A percentile compares a stretch with the other conserved stretches of the same genome.
Conservation (phyloP, 2,888 invertebrate species). For the Melitaea athalia region DNA sequence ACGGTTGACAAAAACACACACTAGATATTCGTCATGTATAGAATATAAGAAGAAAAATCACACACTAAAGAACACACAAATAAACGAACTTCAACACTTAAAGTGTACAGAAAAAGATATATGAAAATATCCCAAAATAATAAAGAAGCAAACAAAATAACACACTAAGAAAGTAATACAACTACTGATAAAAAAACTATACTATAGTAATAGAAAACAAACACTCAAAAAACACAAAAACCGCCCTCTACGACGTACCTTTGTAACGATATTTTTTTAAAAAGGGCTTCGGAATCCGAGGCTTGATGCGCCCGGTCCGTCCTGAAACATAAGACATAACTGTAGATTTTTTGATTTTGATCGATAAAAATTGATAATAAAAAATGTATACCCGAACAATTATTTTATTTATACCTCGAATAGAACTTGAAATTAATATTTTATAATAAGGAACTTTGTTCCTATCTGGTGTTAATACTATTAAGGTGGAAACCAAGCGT, state of each 20-base stretch:
- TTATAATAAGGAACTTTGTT: too few species aligned
- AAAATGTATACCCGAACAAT: too few species aligned
- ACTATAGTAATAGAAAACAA: slow-evolving; percentile 27
- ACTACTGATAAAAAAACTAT: slow-evolving; percentile 3
- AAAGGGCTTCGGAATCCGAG: slow-evolving; percentile 66
- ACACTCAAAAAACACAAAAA: slow-evolving; percentile 36
- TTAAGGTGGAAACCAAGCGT: too few species aligned
- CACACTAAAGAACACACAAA: not conserved
- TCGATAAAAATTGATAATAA: too few species aligned
- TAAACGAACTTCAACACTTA: not conserved
- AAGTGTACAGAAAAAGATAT: not conserved
- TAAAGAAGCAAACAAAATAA: not conserved
- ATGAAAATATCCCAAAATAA: not conserved
- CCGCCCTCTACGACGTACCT: slow-evolving; percentile 75
- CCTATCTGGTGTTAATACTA: too few species aligned
- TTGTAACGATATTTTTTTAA: slow-evolving; percentile 75
- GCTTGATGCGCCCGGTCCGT: slow-evolving; percentile 64
- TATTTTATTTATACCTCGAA: too few species aligned
- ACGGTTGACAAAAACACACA: too few species aligned
- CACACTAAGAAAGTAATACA: not conserved
- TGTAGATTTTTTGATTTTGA: slow-evolving; percentile 1
- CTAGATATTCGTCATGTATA: too few species aligned
- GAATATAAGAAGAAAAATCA: not conserved
- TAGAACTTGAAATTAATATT: too few species aligned
- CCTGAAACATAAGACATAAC: slow-evolving; percentile 58